Conservation (phyloP, 2,797 vertebrate species). For the Pangasius macronema region DNA sequence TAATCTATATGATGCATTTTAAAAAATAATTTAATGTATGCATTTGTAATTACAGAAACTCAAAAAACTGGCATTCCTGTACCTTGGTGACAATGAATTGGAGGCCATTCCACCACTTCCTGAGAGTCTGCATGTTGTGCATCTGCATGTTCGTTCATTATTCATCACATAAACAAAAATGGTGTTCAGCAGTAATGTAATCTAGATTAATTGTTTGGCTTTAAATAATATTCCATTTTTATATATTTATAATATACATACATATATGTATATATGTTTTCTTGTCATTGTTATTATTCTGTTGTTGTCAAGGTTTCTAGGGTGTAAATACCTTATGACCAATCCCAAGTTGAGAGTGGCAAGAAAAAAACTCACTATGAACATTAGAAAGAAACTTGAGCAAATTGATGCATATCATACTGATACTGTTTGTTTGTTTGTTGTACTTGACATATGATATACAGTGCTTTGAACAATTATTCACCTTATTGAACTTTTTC, state of each 20-base stretch:
- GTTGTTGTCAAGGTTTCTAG: background rate
- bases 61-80: slow-evolving; percentile 84
- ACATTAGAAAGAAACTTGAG: background rate
- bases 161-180: background rate
- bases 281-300: background rate
- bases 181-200: background rate
- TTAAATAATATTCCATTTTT: background rate
- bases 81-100: slow-evolving; percentile 86
- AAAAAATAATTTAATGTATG: background rate
- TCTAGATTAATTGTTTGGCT: background rate
- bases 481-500: background rate
- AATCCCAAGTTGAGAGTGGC: background rate
- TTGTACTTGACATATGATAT: background rate
- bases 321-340: background rate
- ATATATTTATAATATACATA: background rate
- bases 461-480: background rate
- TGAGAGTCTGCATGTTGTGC: slow-evolving; percentile 84
- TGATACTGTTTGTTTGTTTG: background rate
- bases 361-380: too few species aligned
- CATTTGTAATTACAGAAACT: slow-evolving; percentile 76
- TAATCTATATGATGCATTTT: background rate
- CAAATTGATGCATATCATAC: background rate
- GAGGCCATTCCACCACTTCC: slow-evolving; percentile 88
- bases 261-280: background rate
- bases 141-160: slow-evolving; percentile 80